Conservation (phyloP, 2,113 vertebrate genomes). For the Meriones unguiculatus region DNA sequence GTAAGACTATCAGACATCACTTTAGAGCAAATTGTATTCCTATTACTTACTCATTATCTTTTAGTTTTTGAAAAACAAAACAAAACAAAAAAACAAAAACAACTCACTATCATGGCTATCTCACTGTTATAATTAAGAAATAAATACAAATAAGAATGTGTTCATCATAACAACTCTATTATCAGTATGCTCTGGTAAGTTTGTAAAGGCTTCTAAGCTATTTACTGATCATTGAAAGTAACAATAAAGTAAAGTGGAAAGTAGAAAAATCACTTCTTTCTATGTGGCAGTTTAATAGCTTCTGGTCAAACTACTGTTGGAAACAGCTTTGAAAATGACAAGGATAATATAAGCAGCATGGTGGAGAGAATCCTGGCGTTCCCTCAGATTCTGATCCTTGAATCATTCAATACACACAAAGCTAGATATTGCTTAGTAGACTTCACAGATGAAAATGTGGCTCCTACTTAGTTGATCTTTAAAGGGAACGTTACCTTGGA, state of each 20-base stretch:
- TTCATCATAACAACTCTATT: slow-evolving; percentile 45
- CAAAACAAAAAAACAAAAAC: neutral
- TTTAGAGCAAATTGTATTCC: neutral
- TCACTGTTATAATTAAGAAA: slow-evolving; percentile 8
- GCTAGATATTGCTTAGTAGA: neutral
- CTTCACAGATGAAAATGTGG: neutral
- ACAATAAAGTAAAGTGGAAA: slow-evolving; percentile 7
- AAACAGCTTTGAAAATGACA: slow-evolving; percentile 34
- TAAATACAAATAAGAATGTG: neutral
- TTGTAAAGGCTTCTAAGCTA: neutral
- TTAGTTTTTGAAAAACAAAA: neutral
- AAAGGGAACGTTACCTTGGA: neutral
- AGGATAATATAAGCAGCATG: neutral
- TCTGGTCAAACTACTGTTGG: neutral
- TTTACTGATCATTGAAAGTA: neutral
- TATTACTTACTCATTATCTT: slow-evolving; percentile 14
- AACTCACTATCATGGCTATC: neutral
- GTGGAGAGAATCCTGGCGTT: neutral
- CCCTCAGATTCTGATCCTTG: neutral
- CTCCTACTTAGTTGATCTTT: neutral
- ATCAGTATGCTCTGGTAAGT: neutral
- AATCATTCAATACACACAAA: neutral
- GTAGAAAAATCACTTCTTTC: neutral
- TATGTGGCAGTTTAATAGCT: neutral
- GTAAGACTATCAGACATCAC: neutral